A percentile compares a stretch with the other conserved stretches of the same genome.
Conservation (phyloP, 2,797 vertebrate species). For the Eulemur rubriventer region DNA sequence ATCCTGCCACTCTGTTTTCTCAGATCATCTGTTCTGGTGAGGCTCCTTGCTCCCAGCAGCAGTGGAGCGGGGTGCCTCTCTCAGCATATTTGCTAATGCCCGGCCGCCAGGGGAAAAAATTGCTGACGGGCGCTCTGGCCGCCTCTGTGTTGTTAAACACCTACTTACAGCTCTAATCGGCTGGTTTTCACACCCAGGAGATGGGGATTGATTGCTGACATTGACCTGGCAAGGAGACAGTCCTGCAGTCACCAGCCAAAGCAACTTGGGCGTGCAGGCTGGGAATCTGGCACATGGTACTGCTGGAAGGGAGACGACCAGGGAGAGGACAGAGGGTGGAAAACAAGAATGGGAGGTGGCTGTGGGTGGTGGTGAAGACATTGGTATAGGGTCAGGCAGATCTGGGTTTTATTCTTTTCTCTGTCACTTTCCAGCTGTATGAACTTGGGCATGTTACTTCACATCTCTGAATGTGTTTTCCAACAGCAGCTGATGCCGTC, state of each 20-base stretch:
- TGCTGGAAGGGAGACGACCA: not conserved
- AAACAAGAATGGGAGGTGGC: not conserved
- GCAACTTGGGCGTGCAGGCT: not conserved
- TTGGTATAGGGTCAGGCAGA: not conserved
- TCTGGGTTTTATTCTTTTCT: not conserved
- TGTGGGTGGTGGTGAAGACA: not conserved
- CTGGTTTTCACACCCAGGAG: conserved; percentile 63
- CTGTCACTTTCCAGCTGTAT: not conserved
- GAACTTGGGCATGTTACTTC: not conserved
- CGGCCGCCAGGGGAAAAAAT: not conserved
- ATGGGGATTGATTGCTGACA: conserved; percentile 69
- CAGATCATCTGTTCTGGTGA: not conserved
- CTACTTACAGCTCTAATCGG: conserved; percentile 72
- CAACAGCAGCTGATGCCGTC: not conserved
- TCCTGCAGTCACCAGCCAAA: conserved; percentile 48
- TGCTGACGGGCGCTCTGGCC: conserved; percentile 53
- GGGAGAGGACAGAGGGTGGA: not conserved
- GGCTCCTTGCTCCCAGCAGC: not conserved
- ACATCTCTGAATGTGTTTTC: not conserved
- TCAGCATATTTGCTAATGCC: conserved; percentile 63
- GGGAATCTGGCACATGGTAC: not conserved
- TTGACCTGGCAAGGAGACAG: conserved; percentile 46
- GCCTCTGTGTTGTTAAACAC: conserved; percentile 62
- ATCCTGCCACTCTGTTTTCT: not conserved
- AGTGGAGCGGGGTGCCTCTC: conserved; percentile 25